These are phyloP conservation scores for Sebastes dallii DNA, from an alignment of 2,797 vertebrate genomes.

Conservation along the genomic window DNA sequence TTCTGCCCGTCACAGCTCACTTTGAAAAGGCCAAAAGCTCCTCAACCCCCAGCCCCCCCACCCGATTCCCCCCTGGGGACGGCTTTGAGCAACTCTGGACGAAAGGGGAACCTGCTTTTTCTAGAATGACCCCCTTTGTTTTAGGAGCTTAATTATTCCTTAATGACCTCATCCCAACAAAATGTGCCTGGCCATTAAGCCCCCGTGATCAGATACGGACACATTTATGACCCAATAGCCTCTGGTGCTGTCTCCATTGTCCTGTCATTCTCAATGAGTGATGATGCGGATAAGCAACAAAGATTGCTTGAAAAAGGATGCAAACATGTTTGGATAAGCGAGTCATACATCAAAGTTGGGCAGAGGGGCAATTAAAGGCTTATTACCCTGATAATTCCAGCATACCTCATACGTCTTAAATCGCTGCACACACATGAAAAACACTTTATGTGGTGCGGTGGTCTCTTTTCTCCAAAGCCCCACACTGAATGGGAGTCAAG, in stretches of 20 bases:
- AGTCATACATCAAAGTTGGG: slow-evolving; percentile 67
- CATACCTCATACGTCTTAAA: slow-evolving; percentile 8
- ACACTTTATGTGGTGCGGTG: background rate
- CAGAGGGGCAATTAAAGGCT: slow-evolving; percentile 57
- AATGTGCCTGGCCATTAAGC: slow-evolving; percentile 71
- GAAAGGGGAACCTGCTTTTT: slow-evolving; percentile 70
- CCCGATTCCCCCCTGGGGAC: slow-evolving; percentile 56
- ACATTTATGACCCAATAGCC: slow-evolving; percentile 77
- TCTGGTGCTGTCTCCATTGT: slow-evolving; percentile 70
- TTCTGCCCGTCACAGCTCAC: slow-evolving; percentile 64
- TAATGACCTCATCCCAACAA: slow-evolving; percentile 80
- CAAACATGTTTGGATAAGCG: slow-evolving; percentile 72
- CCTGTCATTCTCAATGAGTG: slow-evolving; percentile 73
- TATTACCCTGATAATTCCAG: slow-evolving; percentile 51
- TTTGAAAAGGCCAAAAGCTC: slow-evolving; percentile 77
- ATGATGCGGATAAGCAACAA: slow-evolving; percentile 74
- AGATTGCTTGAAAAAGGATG: slow-evolving; percentile 65
- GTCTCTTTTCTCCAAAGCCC: background rate
- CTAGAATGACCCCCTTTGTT: slow-evolving; percentile 77
- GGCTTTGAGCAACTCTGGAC: slow-evolving; percentile 69
- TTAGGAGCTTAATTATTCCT: slow-evolving; percentile 76
- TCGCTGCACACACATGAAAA: slow-evolving; percentile 14
- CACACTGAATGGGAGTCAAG: background rate
- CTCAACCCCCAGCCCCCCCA: slow-evolving; percentile 34
- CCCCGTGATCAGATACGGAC: slow-evolving; percentile 70